These are phyloP conservation scores for Catamblyrhynchus diadema DNA, from an alignment of 2,797 vertebrate genomes.

Conservation along the genomic window DNA sequence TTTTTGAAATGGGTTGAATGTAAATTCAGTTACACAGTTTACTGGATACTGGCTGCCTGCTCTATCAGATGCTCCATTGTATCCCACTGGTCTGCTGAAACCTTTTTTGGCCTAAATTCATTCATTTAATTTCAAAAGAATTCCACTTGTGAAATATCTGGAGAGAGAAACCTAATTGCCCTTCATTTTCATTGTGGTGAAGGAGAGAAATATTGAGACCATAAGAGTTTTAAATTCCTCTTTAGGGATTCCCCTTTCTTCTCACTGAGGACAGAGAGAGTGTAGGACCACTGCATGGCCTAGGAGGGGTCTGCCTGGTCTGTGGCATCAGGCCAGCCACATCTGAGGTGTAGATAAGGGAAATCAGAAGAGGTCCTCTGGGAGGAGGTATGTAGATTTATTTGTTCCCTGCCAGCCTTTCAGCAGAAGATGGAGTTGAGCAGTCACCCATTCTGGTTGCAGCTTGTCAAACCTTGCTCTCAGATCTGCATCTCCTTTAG, in stretches of 20 bases:
- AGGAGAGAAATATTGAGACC: background rate
- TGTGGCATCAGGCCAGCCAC: background rate
- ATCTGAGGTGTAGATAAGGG: background rate
- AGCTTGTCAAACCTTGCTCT: background rate
- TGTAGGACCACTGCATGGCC: too few relatives aligned
- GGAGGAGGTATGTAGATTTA: background rate
- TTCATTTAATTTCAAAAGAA: background rate
- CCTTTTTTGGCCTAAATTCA: background rate
- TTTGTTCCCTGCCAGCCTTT: background rate
- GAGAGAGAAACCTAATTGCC: background rate
- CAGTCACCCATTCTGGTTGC: background rate
- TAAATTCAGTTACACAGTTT: background rate
- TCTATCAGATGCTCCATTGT: background rate
- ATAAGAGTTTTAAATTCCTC: background rate
- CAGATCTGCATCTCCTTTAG: background rate
- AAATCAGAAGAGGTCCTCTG: background rate
- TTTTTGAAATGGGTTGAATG: background rate
- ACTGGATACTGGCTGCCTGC: background rate
- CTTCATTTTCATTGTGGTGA: background rate
- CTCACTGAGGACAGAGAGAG: background rate
- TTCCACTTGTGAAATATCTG: background rate
- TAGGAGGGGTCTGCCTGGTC: background rate
- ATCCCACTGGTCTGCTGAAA: background rate
- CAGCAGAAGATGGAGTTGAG: background rate
- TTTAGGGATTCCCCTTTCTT: background rate